Base-by-base conservation (phyloP, 2,113 vertebrate genomes). In the Rhinolophus sinicus region DNA sequence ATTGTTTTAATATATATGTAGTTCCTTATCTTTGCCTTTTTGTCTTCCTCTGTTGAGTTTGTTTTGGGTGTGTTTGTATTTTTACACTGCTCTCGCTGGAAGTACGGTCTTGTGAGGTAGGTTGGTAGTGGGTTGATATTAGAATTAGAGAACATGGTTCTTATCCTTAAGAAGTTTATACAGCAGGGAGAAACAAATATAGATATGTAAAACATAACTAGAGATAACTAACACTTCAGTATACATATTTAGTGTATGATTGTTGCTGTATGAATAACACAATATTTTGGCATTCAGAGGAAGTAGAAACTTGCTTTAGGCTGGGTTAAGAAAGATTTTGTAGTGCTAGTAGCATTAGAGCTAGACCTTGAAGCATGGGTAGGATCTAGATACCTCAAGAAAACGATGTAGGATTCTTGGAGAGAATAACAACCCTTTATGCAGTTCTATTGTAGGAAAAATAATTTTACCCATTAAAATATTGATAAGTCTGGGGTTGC, bases 271-370 rank as follows among this genome's bases (percentile, higher is more conserved):
- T 91, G 69, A 72, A 69, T 83, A 80, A 60, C 12, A 60, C 13
- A 60, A 3, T 93, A 89, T 82, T 83, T 90, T 86, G 47, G 14
- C 47, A 77, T 89, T 89, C 52, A 87, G 62, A 65, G 67, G 18
- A 92, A 92, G 72, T 78, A 95, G 14, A 96, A 93, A 77, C 72
- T 84, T 15, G 88, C 18, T 95, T 72, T 75, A 28, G 88, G n/a
- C 18, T 75, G 8, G 30, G 33, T 96, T 88, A 91, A 91, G 72
- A 56, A 75, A 72, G 52, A 58, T 82, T 78, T 83, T 78, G 2
- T 80, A 75, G 65, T 58, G 54, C 30, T 85, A 67, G 33, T 64
- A 93, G 50, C 64, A 33, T 83, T 78, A 88, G 28, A 90, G 38
- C 56, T 65, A 5, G 54, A 50, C 78, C 44, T 69, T 87, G 69